Evolutionary conservation across 2,113 vertebrate species (phyloP).

Genomic region (Muscicapa adusta): DNA sequence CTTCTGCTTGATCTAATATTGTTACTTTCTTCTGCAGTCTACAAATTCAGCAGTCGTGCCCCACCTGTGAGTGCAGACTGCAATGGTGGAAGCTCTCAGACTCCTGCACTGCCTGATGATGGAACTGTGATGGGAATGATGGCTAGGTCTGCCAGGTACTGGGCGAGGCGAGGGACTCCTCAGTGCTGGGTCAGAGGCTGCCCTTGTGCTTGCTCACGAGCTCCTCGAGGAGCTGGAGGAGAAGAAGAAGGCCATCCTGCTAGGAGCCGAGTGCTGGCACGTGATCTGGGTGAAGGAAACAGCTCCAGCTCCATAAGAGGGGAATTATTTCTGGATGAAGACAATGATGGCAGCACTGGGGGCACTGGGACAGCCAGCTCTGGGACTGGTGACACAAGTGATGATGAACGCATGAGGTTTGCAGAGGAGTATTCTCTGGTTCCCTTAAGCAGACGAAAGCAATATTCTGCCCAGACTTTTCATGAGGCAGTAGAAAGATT

Average conservation of each 20-base stretch:
- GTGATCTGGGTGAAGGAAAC: background rate
- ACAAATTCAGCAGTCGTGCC: background rate
- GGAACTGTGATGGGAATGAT: background rate
- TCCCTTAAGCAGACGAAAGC: background rate
- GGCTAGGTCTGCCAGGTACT: background rate
- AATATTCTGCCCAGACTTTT: constrained; percentile 7
- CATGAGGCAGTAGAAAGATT: constrained; percentile 21
- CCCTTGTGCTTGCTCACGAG: background rate
- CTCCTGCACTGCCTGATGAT: background rate
- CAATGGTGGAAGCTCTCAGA: background rate
- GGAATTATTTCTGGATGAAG: background rate
- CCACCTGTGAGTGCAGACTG: background rate
- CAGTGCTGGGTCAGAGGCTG: constrained; percentile 18
- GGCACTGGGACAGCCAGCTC: background rate
- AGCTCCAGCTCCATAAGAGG: background rate
- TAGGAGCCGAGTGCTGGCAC: background rate
- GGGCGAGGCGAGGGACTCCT: background rate
- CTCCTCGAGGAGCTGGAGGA: background rate
- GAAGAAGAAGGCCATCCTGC: background rate
- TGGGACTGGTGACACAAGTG: background rate
- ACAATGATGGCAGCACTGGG: background rate
- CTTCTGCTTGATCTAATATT: background rate
- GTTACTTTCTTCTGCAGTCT: constrained; percentile 11
- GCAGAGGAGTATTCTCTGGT: background rate
- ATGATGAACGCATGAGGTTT: background rate